Evolutionary conservation across 2,888 invertebrate species (phyloP), one percentile per base, ranked within the genome.

Genomic region (Anoplius nigerrimus): DNA sequence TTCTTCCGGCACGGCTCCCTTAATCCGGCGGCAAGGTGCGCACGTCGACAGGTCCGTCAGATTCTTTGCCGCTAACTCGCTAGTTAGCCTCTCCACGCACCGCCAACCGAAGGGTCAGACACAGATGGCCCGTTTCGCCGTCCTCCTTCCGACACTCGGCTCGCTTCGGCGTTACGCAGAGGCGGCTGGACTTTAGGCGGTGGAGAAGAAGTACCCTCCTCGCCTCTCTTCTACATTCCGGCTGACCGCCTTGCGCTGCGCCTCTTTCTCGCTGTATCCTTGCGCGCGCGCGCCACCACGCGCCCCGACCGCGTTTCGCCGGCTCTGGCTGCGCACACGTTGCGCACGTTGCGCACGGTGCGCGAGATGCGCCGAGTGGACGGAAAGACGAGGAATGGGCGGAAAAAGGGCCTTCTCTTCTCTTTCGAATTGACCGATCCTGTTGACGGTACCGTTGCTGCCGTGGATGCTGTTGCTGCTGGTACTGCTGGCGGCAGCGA

Each of bases 51-150:
- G 34, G 4, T 34, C 34, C 4, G 11, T 6, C 6, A 11, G 34
- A 34, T 34, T 13, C 34, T 34, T 34, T 34, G 34, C 6, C 11
- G 34, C 34, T 8, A 34, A 11, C 34, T 34, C 34, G 74, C 66
- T 65, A 73, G 74, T 62, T 68, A 69, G 77, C 69, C 71, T 70
- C 69, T 74, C 79, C 79, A 71, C 70, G 76, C 61, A 75, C 70
- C 75, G 77, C 78, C 78, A 78, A 78, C 72, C 75, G 75, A 78
- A 77, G 77, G 79, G 76, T 79, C 74, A 76, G 76, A 75, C 76
- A 34, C 34, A 75, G 76, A 75, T 79, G 75, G 78, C 79, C 71
- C 69, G 75, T 51, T 78, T 75, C 65, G 78, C 74, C 70, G 71
- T 78, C 79, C 76, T 78, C 73, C 48, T 48, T 18, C 69, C 66